Evolutionary conservation across 2,113 vertebrate species (phyloP), one percentile per base, ranked within the genome.

Genomic region (Rhinogobius similis): DNA sequence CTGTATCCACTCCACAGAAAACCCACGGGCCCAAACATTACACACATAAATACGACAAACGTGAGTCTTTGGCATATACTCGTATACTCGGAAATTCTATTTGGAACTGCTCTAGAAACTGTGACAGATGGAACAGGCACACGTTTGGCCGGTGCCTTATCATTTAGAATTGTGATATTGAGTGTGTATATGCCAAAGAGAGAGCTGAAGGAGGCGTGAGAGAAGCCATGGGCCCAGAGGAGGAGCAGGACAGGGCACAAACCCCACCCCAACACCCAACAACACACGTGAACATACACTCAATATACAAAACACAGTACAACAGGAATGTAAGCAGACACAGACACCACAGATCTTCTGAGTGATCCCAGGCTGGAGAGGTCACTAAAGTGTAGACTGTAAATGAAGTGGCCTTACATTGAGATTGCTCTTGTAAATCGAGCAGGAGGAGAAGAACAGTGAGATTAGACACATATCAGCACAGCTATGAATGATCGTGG

Each of bases 1-100:
- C 92, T 94, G 92, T 93, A 93, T 93, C 92, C 89, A 92, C 87
- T 92, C 84, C 90, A 90, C 88, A 75, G 84, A 88, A 77, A 81
- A 79, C 76, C 84, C 82, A 73, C 75, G 78, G 59, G 83, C 79
- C 85, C 78, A 85, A 11, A 76, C 77, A 79, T 70, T 78, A 79
- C 61, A 78, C 76, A 86, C 78, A 87, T 67, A 77, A 77, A 90
- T 87, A 67, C 76, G 74, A 86, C 78, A 87, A 68, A 77, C 80
- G 90, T 88, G 86, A 76, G 32, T 32, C 83, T 89, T 86, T 92
- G 90, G 90, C 91, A 93, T 90, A 92, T 87, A 91, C 88, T 88
- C 82, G 83, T 78, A 23, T 52, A 76, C 70, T 70, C 14, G 7
- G 14, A 5, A 46, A 46, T 16, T 7, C 14, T 5, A 20, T 16